Base-by-base conservation (phyloP, 37 sponge, comb jelly and placozoan genomes). In the Crambe crambe region DNA sequence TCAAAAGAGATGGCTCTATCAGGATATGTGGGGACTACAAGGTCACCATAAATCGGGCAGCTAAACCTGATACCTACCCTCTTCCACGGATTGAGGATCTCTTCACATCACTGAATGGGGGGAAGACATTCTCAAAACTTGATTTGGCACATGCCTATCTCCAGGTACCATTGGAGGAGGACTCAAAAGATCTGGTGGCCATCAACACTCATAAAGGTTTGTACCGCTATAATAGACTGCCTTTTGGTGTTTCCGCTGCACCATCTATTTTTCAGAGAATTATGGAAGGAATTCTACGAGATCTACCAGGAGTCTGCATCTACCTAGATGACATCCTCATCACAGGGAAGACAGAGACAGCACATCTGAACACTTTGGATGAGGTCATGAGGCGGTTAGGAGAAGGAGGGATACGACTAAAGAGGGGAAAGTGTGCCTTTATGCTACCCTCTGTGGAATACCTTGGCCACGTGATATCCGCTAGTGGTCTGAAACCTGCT, bases 171-270 rank as follows among this genome's bases (percentile, higher is more conserved):
- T 54, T 84, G 9, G 68, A 66, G 31, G 60, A 61, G 42, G 37
- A 23, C 34, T 64, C 15, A 65, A 68, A 25, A 76, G 40, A 22
- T 76, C 60, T 22, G 71, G 42, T 74, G 44, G 54, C 38, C n/a
- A n/a, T n/a, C n/a, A n/a, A n/a, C n/a, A n/a, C n/a, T n/a, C n/a
- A n/a, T n/a, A n/a, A n/a, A n/a, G 85, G 76, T 68, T 54, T 84
- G 26, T 84, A 22, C 56, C 40, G 26, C 18, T 75, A 64, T 64
- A 76, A 70, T 15, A 51, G 85, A 41, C 68, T 84, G 39, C 85
- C 85, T 23, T 84, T 75, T 66, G 77, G 85, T 65, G 70, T 84
- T 35, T 67, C 85, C 3, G 42, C 76, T 23, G 85, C 71, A 22
- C 51, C 77, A 3, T 77, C 77, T 21, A 84, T 76, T n/a, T 84